Evolutionary conservation across 2,888 invertebrate species (phyloP), one percentile per base, ranked within the genome.

Genomic region (Ichneumoninae sp.): DNA sequence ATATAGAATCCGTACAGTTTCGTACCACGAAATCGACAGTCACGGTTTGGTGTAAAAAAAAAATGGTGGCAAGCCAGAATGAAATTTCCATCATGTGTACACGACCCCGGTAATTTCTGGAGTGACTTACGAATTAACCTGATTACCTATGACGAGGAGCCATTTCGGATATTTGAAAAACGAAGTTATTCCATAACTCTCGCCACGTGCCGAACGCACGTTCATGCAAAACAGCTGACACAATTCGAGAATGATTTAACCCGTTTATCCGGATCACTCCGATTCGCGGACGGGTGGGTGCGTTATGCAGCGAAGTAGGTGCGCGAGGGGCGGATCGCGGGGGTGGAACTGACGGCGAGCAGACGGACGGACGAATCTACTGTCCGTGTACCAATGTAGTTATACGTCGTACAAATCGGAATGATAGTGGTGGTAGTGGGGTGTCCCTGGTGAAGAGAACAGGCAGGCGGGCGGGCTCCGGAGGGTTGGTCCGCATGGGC

Each of bases 241-340:
- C 84, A 82, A 84, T 85, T 85, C 80, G 82, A 50, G 68, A 80
- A 85, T 86, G 82, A 86, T 86, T 86, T 86, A 85, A 85, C 80
- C 79, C 83, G 75, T 85, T 86, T 83, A 85, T 72, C 86, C 80
- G 77, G 80, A 84, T 86, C 86, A 79, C 78, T 83, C 80, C 60
- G 78, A 44, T 77, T 68, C 75, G 78, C 66, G 71, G 70, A 81
- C 22, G 79, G 76, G 60, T 70, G 47, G 76, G 60, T 70, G 54
- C n/a, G 36, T 26, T 80, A 30, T 72, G 66, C 22, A 22, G 52
- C 36, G 26, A 10, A 66, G 50, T 5, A 26, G 44, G 26, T 40
- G 40, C 26, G 68, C 13, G n/a, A 13, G 22, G 26, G 36, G 33
- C 16, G 60, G 19, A 62, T n/a, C 30, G 75, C 69, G 69, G 40